phyloP scores from a whole-genome alignment of 2,797 vertebrate genomes.

The Aphelocoma californica region DNA sequence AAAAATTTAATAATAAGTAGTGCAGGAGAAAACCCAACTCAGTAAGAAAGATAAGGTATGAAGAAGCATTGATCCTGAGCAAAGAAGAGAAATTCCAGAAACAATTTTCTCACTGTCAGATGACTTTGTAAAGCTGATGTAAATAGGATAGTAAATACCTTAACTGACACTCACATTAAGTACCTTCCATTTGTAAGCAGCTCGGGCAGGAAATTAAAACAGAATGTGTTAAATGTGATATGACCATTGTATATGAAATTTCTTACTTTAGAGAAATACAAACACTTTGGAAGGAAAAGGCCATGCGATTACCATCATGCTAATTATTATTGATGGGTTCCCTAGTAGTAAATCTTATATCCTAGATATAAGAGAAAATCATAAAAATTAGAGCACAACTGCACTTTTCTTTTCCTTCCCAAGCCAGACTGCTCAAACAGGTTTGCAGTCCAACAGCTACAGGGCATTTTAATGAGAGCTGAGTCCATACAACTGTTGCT shows the following conservation, averaged over 20 bases:
- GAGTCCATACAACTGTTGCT: neutral
- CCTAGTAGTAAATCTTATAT: neutral
- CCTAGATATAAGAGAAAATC: neutral
- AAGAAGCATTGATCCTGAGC: neutral
- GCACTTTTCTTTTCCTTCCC: neutral
- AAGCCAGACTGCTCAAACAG: neutral
- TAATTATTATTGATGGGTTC: neutral
- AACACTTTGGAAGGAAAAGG: neutral
- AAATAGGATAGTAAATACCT: neutral
- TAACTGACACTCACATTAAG: neutral
- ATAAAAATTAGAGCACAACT: neutral
- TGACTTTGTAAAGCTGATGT: neutral
- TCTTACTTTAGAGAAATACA: neutral
- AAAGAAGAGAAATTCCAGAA: neutral
- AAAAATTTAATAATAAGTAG: neutral
- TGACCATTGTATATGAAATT: neutral
- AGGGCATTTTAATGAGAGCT: neutral
- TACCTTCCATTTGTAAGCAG: neutral
- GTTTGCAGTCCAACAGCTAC: neutral
- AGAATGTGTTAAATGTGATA: neutral
- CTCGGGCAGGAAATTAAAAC: neutral
- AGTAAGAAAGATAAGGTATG: neutral
- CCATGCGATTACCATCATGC: neutral
- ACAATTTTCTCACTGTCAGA: neutral
- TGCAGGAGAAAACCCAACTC: fast-evolving